Evolutionary conservation across 2,888 invertebrate genomes (phyloP).

Genomic region (Alcis repandata): DNA sequence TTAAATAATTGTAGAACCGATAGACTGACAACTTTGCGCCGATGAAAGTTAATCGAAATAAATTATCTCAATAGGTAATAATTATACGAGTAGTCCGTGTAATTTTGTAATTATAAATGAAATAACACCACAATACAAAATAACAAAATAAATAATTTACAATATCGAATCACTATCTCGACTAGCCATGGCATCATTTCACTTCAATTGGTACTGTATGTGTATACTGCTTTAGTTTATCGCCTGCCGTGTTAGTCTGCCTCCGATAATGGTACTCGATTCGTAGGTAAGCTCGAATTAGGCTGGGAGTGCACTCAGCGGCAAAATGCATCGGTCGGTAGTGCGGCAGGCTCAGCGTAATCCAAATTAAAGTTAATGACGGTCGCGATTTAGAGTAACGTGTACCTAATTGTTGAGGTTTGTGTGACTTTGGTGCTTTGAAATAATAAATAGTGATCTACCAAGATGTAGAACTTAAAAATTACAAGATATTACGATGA

Average conservation of each 20-base stretch:
- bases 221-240: too few species aligned
- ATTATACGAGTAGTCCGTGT: too few species aligned
- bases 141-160: too few species aligned
- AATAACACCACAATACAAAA: too few species aligned
- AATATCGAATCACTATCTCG: too few species aligned
- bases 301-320: constrained; percentile 1
- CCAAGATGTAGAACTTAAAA: too few species aligned
- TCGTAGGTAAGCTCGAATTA: constrained; percentile 12
- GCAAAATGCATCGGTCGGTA: neutral
- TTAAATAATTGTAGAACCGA: too few species aligned
- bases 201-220: neutral
- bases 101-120: too few species aligned
- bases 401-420: neutral
- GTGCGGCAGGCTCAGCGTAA: constrained; percentile 3
- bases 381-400: neutral
- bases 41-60: too few species aligned
- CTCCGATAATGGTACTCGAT: neutral
- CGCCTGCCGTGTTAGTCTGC: neutral
- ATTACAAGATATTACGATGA: too few species aligned
- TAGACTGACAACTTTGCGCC: too few species aligned
- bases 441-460: neutral
- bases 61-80: too few species aligned
- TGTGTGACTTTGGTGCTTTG: neutral
- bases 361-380: constrained; percentile 7
- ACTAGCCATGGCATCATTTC: neutral